Evolutionary conservation across 1,140 invertebrate genomes (phyloP).

Genomic region (Papilio helenus): DNA sequence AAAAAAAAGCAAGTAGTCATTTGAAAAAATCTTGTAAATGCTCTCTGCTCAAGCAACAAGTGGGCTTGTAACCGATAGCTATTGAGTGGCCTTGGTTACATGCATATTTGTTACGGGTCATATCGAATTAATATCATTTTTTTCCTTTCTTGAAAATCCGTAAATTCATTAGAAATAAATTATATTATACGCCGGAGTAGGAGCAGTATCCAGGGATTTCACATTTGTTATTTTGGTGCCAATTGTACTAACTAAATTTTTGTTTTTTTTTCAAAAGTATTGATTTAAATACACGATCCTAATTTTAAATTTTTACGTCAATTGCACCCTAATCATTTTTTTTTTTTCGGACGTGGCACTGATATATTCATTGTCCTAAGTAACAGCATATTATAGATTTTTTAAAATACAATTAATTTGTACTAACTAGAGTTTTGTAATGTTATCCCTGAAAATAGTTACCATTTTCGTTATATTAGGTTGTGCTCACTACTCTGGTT

Average conservation of each 20-base stretch:
- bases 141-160: conserved; percentile 63
- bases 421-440: conserved; percentile 18
- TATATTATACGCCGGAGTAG: conserved; percentile 74
- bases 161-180: conserved; percentile 70
- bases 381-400: conserved; percentile 9
- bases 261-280: too few relatives aligned
- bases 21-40: conserved; percentile 57
- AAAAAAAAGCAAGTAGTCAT: conserved; percentile 63
- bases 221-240: conserved; percentile 60
- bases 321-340: background rate
- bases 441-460: conserved; percentile 82
- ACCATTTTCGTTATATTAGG: conserved; percentile 80
- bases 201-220: conserved; percentile 73
- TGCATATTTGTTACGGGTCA: conserved; percentile 76
- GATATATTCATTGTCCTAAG: conserved; percentile 31
- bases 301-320: background rate
- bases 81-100: conserved; percentile 74
- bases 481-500: conserved; percentile 80
- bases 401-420: conserved; percentile 2
- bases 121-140: conserved; percentile 61
- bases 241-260: conserved; percentile 39
- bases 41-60: conserved; percentile 72
- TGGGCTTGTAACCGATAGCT: conserved; percentile 77
- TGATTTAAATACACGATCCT: background rate
- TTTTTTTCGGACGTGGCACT: conserved; percentile 23